These are phyloP conservation scores for Hemiprocne comata DNA, from an alignment of 2,113 vertebrate genomes.

Conservation along the genomic window DNA sequence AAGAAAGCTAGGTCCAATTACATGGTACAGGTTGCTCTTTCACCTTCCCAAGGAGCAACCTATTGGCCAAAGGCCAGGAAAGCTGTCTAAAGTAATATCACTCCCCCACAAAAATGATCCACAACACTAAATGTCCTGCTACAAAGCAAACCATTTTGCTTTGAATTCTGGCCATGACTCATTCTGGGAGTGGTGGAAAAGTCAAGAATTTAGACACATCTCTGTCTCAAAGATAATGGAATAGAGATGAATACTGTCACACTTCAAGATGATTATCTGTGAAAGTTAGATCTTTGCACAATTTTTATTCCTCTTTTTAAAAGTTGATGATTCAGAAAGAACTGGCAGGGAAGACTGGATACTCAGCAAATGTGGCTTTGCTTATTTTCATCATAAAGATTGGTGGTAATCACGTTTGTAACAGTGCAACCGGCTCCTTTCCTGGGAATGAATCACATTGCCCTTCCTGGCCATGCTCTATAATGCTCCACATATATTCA, in stretches of 20 bases:
- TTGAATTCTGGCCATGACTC: background rate
- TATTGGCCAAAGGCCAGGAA: background rate
- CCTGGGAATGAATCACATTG: background rate
- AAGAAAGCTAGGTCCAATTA: background rate
- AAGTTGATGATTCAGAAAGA: background rate
- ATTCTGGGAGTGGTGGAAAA: background rate
- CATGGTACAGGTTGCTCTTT: background rate
- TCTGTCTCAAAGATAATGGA: background rate
- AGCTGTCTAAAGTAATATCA: background rate
- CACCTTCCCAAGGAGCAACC: background rate
- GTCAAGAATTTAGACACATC: background rate
- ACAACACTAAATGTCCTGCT: background rate
- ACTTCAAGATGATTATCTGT: background rate
- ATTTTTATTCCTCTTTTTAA: background rate
- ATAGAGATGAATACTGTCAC: background rate
- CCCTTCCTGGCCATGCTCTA: background rate
- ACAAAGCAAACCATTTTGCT: background rate
- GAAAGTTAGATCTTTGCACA: background rate
- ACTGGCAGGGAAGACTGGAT: background rate
- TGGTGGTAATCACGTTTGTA: background rate
- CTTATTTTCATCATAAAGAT: constrained; percentile 4
- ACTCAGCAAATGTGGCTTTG: constrained; percentile 11
- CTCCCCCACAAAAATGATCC: background rate
- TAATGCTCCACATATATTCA: background rate
- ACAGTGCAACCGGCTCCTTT: background rate